Conservation (phyloP, 2,888 invertebrate species). For the Loripinus fragilis region DNA sequence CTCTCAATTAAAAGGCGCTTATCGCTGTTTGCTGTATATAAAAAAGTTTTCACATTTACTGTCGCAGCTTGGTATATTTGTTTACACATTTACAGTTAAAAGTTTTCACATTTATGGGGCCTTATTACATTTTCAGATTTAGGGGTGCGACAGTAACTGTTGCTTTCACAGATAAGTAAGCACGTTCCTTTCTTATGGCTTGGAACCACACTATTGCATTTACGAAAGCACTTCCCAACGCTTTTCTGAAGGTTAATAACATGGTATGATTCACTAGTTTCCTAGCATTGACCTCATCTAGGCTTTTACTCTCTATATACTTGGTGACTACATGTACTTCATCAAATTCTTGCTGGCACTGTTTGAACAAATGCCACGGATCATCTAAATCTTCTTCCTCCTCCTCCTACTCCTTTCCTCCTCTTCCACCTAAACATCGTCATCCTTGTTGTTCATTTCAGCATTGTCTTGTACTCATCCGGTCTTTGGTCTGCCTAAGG, state of each 20-base stretch:
- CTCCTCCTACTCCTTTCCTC: not conserved
- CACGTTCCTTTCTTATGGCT: not conserved
- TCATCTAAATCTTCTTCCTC: not conserved
- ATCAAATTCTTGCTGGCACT: not conserved
- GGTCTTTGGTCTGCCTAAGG: too few relatives aligned
- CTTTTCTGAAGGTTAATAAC: not conserved
- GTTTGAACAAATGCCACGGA: not conserved
- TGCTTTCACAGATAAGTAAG: constrained; percentile 1
- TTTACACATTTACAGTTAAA: too few relatives aligned
- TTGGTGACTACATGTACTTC: not conserved
- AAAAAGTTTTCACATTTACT: too few relatives aligned
- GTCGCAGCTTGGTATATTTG: too few relatives aligned
- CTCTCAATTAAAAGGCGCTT: too few relatives aligned
- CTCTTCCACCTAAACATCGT: not conserved
- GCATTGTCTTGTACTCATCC: too few relatives aligned
- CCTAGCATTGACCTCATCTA: not conserved
- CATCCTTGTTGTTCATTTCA: too few relatives aligned
- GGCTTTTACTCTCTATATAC: not conserved
- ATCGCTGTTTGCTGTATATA: too few relatives aligned
- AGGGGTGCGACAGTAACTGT: too few relatives aligned
- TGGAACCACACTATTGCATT: not conserved
- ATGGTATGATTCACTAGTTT: not conserved
- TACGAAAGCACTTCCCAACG: not conserved
- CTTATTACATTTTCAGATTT: too few relatives aligned
- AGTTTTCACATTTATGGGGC: too few relatives aligned